Percentiles rank a stretch among this genome's conserved stretches.
Conservation (phyloP, 2,113 vertebrate genomes). For the Illadopsis cleaveri region DNA sequence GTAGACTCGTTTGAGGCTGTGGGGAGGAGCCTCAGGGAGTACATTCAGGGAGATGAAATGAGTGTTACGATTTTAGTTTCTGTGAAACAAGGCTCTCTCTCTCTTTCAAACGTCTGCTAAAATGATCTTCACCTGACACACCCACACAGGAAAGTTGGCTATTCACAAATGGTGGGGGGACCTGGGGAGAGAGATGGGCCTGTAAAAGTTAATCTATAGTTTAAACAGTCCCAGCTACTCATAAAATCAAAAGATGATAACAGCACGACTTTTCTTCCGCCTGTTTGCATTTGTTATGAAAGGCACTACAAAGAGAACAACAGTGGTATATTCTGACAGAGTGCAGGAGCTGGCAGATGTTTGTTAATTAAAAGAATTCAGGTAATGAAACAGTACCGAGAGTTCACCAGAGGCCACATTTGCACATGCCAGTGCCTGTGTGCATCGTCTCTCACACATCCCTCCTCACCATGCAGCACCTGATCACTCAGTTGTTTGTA, state of each 20-base stretch:
- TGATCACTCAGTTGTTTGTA: conserved; percentile 28
- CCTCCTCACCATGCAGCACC: conserved; percentile 19
- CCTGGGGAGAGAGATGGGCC: not conserved
- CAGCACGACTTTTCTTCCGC: conserved; percentile 45
- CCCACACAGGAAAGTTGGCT: not conserved
- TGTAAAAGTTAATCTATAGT: conserved; percentile 27
- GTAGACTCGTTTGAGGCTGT: not conserved
- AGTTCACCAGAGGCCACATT: conserved; percentile 23
- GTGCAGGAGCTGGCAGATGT: conserved; percentile 71
- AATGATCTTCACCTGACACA: not conserved
- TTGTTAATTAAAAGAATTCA: conserved; percentile 78
- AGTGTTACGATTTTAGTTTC: not conserved
- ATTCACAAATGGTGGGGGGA: not conserved
- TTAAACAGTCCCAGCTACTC: conserved; percentile 21
- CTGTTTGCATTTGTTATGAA: conserved; percentile 58
- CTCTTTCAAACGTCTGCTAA: not conserved
- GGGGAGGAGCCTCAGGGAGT: not conserved
- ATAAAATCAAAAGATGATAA: conserved; percentile 40
- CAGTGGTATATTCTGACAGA: conserved; percentile 47
- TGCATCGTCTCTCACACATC: not conserved
- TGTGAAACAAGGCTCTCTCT: not conserved
- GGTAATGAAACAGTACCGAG: conserved; percentile 59
- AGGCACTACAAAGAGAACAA: conserved; percentile 52
- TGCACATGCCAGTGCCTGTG: not conserved
- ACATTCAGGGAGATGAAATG: not conserved